Base-by-base conservation (phyloP, 2,888 invertebrate genomes). In the Catocala fraxini region DNA sequence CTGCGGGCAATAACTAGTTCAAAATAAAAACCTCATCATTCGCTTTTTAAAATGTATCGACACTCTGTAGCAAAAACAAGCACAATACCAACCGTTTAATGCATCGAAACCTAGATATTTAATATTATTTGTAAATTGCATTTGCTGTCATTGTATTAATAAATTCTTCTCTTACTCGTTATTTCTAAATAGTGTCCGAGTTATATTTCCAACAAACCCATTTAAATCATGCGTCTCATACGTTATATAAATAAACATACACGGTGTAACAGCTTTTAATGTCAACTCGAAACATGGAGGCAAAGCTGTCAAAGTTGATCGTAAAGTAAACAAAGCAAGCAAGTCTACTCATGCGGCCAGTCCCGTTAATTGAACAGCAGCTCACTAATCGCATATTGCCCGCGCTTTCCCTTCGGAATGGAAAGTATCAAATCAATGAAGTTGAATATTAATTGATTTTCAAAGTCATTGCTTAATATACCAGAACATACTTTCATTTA, bases 361-460 rank as follows among this genome's bases (percentile, higher is more conserved):
- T 89, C 81, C 89, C 89, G 90, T 90, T 93, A 91, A 92, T 91
- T 90, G 88, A 82, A 86, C 83, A 82, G 73, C 73, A 80, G 80
- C 84, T 78, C 84, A 87, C 87, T 89, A 90, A 89, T 90, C 87
- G 87, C 86, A 86, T 84, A 89, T 85, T 85, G 84, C 82, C 68
- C 79, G 81, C 87, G 87, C 91, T 92, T 92, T 92, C 92, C 89
- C 85, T 90, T 91, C 88, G 86, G 88, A 92, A 89, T 89, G 87
- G 89, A 92, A 92, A 92, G 90, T 87, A 88, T 85, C 77, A 76
- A 78, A 79, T 84, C 80, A 83, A 80, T 75, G 65, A 72, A 73
- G 59, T 73, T 70, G 66, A 66, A 71, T 73, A 65, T 71, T 67
- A 81, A 75, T 73, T 58, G 70, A 68, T 73, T 77, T 71, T 66